Conservation (phyloP, 2,113 vertebrate species). For the Campylomormyrus tamandua region DNA sequence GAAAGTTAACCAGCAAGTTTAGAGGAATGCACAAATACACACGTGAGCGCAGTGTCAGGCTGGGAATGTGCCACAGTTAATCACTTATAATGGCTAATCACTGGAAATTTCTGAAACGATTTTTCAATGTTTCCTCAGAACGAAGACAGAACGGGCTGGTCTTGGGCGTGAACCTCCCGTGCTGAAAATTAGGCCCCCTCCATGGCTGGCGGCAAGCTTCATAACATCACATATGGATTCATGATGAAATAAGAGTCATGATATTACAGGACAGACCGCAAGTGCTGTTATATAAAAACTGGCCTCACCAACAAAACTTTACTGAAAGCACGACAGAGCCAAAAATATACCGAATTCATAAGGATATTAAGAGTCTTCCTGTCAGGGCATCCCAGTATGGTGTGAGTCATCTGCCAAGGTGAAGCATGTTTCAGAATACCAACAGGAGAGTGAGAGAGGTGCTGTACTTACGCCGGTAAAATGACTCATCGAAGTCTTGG, state of each 20-base stretch:
- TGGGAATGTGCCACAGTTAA: not conserved
- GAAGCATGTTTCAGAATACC: not conserved
- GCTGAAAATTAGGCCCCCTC: too few relatives aligned
- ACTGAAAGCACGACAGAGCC: not conserved
- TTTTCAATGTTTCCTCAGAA: not conserved
- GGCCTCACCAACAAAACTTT: not conserved
- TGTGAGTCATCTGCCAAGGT: not conserved
- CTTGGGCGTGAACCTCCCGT: too few relatives aligned
- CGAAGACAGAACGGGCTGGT: not conserved
- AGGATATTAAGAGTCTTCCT: not conserved
- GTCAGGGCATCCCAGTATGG: not conserved
- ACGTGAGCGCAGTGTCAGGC: too few relatives aligned
- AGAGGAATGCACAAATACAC: not conserved
- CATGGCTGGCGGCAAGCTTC: not conserved
- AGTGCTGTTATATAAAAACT: not conserved
- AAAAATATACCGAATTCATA: not conserved
- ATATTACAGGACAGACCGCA: not conserved
- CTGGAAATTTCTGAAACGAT: not conserved
- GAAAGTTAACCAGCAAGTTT: not conserved
- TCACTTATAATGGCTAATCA: not conserved
- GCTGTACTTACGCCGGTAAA: constrained; percentile 82
- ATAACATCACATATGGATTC: not conserved
- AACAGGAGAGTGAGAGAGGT: not conserved
- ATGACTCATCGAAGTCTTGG: constrained; percentile 87
- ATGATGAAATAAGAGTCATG: not conserved